A percentile compares a stretch with the other conserved stretches of the same genome.
phyloP scores from a whole-genome alignment of 1,140 invertebrate genomes.

The Aphidius gifuensis region DNA sequence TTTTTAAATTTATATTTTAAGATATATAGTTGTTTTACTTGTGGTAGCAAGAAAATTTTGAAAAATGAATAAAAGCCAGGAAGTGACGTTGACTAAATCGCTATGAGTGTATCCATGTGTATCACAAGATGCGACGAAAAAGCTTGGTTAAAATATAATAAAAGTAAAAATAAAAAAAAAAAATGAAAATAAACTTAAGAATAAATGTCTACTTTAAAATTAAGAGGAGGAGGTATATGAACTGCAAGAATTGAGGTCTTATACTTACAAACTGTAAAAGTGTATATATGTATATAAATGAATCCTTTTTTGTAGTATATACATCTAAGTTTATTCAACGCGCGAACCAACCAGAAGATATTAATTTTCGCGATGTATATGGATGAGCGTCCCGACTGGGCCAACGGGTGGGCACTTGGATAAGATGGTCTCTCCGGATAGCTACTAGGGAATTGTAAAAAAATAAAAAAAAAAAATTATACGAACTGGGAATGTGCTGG shows the following conservation, averaged over 20 bases:
- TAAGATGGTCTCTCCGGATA: slow-evolving; percentile 1
- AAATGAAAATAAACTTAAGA: slow-evolving; percentile 1
- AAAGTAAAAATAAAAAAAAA: neutral
- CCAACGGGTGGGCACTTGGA: slow-evolving; percentile 18
- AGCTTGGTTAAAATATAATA: neutral
- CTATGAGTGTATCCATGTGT: too few relatives aligned
- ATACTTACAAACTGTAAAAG: neutral
- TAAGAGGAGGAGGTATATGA: neutral
- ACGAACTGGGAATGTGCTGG: slow-evolving; percentile 19
- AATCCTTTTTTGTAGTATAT: too few relatives aligned
- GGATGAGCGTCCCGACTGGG: slow-evolving; percentile 48
- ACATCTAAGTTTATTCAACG: slow-evolving; percentile 43
- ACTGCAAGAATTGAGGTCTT: neutral
- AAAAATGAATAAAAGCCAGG: too few relatives aligned
- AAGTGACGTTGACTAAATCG: too few relatives aligned
- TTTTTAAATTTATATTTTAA: too few relatives aligned
- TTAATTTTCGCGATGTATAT: slow-evolving; percentile 56
- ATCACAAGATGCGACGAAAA: too few relatives aligned
- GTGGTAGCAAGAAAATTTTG: too few relatives aligned
- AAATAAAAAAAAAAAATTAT: too few relatives aligned
- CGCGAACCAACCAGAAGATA: slow-evolving; percentile 44
- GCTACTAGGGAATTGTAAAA: too few relatives aligned
- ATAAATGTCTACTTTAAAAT: neutral
- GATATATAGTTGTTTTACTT: too few relatives aligned
- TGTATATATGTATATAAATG: too few relatives aligned